Evolutionary conservation across 2,113 vertebrate genomes (phyloP), one percentile per base, ranked within the genome.

Genomic region (Heliornis fulica): DNA sequence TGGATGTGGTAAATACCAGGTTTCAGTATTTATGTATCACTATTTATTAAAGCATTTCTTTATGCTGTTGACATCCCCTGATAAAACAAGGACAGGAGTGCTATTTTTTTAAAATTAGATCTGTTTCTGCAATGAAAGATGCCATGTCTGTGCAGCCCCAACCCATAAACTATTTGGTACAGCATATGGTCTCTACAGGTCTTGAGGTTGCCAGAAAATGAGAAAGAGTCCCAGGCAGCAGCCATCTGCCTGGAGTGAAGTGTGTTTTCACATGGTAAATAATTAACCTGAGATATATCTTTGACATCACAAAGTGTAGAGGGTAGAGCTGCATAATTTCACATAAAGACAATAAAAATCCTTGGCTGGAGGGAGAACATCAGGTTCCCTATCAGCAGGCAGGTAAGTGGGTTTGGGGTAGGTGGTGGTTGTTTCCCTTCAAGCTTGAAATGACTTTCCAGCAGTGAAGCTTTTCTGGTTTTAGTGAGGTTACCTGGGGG

Each of bases 1-100:
- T 1, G 40, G 43, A 26, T 45, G 60, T 54, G 69, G 77, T 51
- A 80, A 86, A 87, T 61, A 63, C 69, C n/a, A 56, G 68, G 64
- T 80, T 85, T 64, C 69, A 36, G 50, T 57, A 41, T 92, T 91
- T 90, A 83, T 69, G 75, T 36, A 45, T 84, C 50, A 21, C 77
- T 89, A 59, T 94, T 96, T 89, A 95, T 94, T 70, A 90, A 89
- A 81, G 60, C 41, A 84, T 93, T 85, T 68, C 81, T 92, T 83
- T 60, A 63, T 29, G 61, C 46, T 65, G 76, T 34, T 95, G 93
- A 63, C 86, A 81, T 46, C 11, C 64, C 34, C 36, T 46, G 65
- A 80, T 80, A 91, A 89, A 89, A 91, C 84, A 84, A 91, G 65
- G 85, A 61, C 75, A 51, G 70, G 61, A 75, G 60, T 82, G 57